Conservation (phyloP, 2,888 invertebrate species). For the Hypselothyrea guttata region DNA sequence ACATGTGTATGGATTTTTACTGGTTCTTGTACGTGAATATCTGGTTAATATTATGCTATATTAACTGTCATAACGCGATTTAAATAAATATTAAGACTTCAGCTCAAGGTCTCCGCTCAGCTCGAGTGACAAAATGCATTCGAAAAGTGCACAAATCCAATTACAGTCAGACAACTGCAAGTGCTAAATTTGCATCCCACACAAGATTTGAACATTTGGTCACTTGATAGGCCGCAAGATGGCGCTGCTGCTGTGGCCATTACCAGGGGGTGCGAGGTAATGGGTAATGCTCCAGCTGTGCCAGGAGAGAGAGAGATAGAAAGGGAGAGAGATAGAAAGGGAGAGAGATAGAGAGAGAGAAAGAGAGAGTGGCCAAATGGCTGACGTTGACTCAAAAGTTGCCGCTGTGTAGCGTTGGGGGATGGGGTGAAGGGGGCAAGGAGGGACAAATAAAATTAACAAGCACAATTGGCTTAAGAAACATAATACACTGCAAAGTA, state of each 20-base stretch:
- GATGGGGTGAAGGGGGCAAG: conserved; percentile 6
- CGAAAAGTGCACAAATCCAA: too few relatives aligned
- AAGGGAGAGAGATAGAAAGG: too few relatives aligned
- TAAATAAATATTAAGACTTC: too few relatives aligned
- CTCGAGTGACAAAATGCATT: too few relatives aligned
- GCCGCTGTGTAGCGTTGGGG: not conserved
- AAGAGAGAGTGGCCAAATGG: conserved; percentile 46
- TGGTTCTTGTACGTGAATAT: too few relatives aligned
- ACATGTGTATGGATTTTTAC: too few relatives aligned
- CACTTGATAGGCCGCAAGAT: conserved; percentile 66
- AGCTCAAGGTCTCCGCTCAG: too few relatives aligned
- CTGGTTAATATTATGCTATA: too few relatives aligned
- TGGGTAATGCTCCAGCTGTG: not conserved
- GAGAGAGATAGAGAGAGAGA: not conserved
- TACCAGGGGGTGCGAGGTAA: conserved; percentile 2
- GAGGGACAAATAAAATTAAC: conserved; percentile 71
- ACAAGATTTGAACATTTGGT: conserved; percentile 20
- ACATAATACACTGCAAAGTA: conserved; percentile 60
- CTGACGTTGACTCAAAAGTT: conserved; percentile 43
- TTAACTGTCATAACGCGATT: too few relatives aligned
- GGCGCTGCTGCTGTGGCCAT: conserved; percentile 45
- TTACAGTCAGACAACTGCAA: too few relatives aligned
- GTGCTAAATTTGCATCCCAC: too few relatives aligned
- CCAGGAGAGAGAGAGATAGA: not conserved
- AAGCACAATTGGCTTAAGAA: conserved; percentile 72